Evolutionary conservation across 1,140 invertebrate genomes (phyloP).

Genomic region (Drosophila takahashii): DNA sequence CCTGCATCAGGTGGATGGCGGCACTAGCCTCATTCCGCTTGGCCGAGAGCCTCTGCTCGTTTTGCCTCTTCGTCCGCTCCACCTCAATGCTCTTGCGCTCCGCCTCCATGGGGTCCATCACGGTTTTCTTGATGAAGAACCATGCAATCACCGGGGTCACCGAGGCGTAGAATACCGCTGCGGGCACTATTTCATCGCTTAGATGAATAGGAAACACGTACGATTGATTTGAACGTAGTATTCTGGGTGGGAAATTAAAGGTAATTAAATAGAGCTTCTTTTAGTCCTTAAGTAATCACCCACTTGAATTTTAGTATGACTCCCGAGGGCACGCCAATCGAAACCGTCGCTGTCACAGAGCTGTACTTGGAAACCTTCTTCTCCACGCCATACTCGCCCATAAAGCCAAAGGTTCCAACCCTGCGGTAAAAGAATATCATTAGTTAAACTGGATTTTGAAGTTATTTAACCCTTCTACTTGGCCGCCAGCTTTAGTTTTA

Average conservation of each 20-base stretch:
- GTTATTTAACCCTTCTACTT: slow-evolving; percentile 88
- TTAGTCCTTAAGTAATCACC: slow-evolving; percentile 60
- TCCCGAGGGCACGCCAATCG: slow-evolving; percentile 93
- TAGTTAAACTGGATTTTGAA: background rate
- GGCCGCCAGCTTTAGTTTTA: slow-evolving; percentile 90
- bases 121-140: slow-evolving; percentile 92
- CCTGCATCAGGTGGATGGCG: slow-evolving; percentile 94
- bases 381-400: slow-evolving; percentile 95
- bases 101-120: slow-evolving; percentile 94
- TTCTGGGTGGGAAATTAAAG: slow-evolving; percentile 85
- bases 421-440: slow-evolving; percentile 85
- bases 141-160: slow-evolving; percentile 93
- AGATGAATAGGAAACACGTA: slow-evolving; percentile 96
- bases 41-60: slow-evolving; percentile 90
- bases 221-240: slow-evolving; percentile 93
- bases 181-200: slow-evolving; percentile 94
- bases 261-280: background rate
- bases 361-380: slow-evolving; percentile 97
- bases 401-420: slow-evolving; percentile 93
- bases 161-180: slow-evolving; percentile 97
- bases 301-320: slow-evolving; percentile 95
- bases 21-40: slow-evolving; percentile 93
- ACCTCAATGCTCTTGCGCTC: slow-evolving; percentile 91
- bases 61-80: slow-evolving; percentile 90
- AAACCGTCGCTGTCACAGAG: slow-evolving; percentile 93